These are phyloP conservation scores for Mormyrops boulengeri DNA, from an alignment of 2,797 vertebrate genomes.

Conservation along the genomic window DNA sequence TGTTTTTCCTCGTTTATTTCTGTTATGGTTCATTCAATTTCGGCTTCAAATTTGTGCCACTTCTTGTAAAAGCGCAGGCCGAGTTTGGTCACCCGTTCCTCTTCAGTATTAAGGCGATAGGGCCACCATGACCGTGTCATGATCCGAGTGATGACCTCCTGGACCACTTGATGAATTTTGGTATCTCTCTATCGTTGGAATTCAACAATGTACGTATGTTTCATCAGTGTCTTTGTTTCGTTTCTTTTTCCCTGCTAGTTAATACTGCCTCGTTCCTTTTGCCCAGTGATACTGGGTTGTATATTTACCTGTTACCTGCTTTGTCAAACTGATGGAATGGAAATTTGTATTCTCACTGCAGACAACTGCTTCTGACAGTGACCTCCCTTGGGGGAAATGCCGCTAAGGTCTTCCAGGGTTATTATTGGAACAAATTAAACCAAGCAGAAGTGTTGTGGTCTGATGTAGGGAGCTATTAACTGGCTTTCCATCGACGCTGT, in stretches of 20 bases:
- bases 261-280: neutral
- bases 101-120: neutral
- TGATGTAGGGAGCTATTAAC: conserved; percentile 1
- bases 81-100: neutral
- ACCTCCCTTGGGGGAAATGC: neutral
- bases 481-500: neutral
- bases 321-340: neutral
- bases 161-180: neutral
- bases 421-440: conserved; percentile 16
- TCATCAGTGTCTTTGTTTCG: neutral
- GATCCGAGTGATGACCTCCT: neutral
- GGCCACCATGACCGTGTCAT: neutral
- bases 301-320: neutral
- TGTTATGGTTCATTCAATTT: conserved; percentile 3
- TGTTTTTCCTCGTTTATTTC: neutral
- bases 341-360: neutral
- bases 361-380: neutral
- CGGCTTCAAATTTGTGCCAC: neutral
- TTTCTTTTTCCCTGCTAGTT: neutral
- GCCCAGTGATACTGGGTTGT: neutral
- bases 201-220: neutral
- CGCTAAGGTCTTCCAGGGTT: neutral
- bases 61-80: neutral
- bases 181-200: neutral
- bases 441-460: neutral